Conservation (phyloP, 1,140 invertebrate genomes). For the honey bee (Apis mellifera) region Amel_HAv3.1 CM009931.2:21682001-21682500, state of each 20-base stretch:
- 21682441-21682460: slow-evolving; percentile 41
- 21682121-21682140: background rate
- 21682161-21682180: slow-evolving; percentile 13
- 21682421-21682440: slow-evolving; percentile 51
- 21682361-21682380: slow-evolving; percentile 36
- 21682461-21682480: slow-evolving; percentile 44
- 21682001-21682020: slow-evolving; percentile 5
- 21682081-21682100: slow-evolving; percentile 49
- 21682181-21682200: background rate
- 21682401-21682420: slow-evolving; percentile 53
- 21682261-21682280: slow-evolving; percentile 1
- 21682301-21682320: background rate
- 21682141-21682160: background rate
- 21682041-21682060: slow-evolving; percentile 36
- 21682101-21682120: slow-evolving; percentile 25
- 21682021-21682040: slow-evolving; percentile 7
- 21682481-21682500: slow-evolving; percentile 38
- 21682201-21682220: slow-evolving; percentile 38
- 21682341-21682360: background rate
- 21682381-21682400: slow-evolving; percentile 39
- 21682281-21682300: background rate
- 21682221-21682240: background rate
- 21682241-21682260: background rate
- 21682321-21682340: slow-evolving; percentile 10
- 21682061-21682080: slow-evolving; percentile 3